Evolutionary conservation across 1,140 invertebrate genomes (phyloP).

Genomic region (Orchesella cincta): DNA sequence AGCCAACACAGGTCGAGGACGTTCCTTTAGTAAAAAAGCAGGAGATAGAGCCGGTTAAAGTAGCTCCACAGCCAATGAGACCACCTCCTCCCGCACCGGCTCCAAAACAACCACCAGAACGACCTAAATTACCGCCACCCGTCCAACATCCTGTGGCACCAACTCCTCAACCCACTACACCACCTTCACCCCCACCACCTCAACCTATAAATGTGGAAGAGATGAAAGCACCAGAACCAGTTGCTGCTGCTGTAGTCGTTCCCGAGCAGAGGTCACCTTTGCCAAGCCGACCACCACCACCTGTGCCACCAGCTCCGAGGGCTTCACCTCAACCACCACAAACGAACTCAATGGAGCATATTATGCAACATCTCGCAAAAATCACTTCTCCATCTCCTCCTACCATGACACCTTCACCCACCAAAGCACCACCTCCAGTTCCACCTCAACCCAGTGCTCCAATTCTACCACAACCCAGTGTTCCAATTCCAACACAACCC

Average conservation of each 20-base stretch:
- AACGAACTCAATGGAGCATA: slow-evolving; percentile 47
- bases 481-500: slow-evolving; percentile 36
- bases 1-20: too few species aligned
- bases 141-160: slow-evolving; percentile 12
- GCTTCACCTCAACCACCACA: slow-evolving; percentile 51
- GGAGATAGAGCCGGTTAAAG: not conserved
- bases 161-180: slow-evolving; percentile 8
- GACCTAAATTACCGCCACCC: slow-evolving; percentile 31
- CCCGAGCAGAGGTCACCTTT: slow-evolving; percentile 52
- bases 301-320: slow-evolving; percentile 55
- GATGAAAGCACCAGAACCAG: slow-evolving; percentile 27
- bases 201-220: not conserved
- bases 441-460: not conserved
- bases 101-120: slow-evolving; percentile 33
- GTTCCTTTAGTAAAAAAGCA: too few species aligned
- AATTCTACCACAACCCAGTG: slow-evolving; percentile 17
- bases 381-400: slow-evolving; percentile 14
- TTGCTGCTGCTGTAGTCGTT: not conserved
- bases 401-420: slow-evolving; percentile 5
- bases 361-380: slow-evolving; percentile 34
- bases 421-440: slow-evolving; percentile 12
- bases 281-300: slow-evolving; percentile 54
- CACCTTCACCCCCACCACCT: slow-evolving; percentile 21
- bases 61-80: slow-evolving; percentile 29
- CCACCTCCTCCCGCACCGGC: slow-evolving; percentile 27